Evolutionary conservation across 64 coral and sea anemone species (phyloP), one percentile per base, ranked within the genome.

Genomic region (Montipora sp.): DNA sequence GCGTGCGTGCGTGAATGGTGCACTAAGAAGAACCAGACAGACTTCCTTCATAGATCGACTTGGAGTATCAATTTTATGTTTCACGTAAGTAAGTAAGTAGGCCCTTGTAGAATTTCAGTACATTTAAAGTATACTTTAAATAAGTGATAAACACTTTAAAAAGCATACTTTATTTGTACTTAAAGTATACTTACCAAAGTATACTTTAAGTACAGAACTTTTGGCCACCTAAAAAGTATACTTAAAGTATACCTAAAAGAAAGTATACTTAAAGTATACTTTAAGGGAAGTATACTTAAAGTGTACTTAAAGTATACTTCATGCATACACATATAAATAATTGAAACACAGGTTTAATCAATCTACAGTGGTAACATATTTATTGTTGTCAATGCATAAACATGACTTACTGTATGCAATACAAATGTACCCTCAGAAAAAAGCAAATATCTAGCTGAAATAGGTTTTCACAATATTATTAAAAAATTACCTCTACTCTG

Each of bases 181-280:
- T 74, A 74, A 74, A 24, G n/a, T 24, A 3, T 43, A 74, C 71
- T 74, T 74, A 24, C 70, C 70, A 36, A 73, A 73, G 70, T 73
- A 36, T 74, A 12, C 24, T 21, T 22, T 23, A 74, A 74, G n/a
- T 5, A 43, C 71, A 74, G 2, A 74, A 74, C 71, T 74, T 74
- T 74, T 74, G n/a, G 71, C 71, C 71, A 74, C 0, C 16, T 24
- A 27, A 44, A 74, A 74, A 24, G 71, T 74, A 74, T 22, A 43
- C 71, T 74, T 74, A 10, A 19, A 78, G 45, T 48, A 78, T 44
- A 78, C 36, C 10, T 78, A 13, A 48, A 78, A 15, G 45, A 47
- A 78, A 78, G 45, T 75, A 75, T 75, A 27, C 73, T 46, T 75
- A 5, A 75, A 75, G 73, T 75, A 75, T 75, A 75, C 73, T 45